Evolutionary conservation across 2,797 vertebrate species (phyloP), one percentile per base, ranked within the genome.

Genomic region (Bovichtus diacanthus): DNA sequence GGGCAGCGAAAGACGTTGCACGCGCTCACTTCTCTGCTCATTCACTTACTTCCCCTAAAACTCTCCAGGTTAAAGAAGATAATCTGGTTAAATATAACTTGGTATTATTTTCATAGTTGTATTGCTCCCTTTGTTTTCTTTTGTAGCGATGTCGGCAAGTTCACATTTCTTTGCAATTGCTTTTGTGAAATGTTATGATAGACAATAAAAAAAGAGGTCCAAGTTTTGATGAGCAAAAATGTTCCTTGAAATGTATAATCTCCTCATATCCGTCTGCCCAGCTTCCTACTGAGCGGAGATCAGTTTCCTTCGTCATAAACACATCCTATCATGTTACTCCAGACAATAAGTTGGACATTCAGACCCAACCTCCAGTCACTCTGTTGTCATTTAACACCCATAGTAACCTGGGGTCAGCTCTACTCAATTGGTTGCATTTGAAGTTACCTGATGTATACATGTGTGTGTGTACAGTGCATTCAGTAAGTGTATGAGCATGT

Each of bases 351-450:
- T 21, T 38, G n/a, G 38, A 54, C 46, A 44, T 31, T 31, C 54
- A 75, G 27, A 31, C 38, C 54, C 13, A 43, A 1, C 80, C 61
- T 78, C 59, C 72, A 36, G 55, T 78, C 80, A 0, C 62, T 76
- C 65, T 23, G 34, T 25, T 76, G 89, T 82, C 84, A 90, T 86
- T 87, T 60, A 81, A 84, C 76, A 81, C 83, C 62, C 19, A 0
- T 11, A 38, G 70, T 83, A 73, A 90, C 82, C 69, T 56, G 36
- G 81, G 68, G 76, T 84, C 74, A 68, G 27, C 67, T 62, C 41
- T 25, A 55, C 63, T 55, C 78, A 66, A 25, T 54, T 27, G 54
- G 43, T 47, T 31, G 34, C 56, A 70, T 51, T 83, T 63, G 23
- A 62, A 70, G 18, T 82, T 47, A 80, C 80, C 27, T 51, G 56